A percentile compares a stretch with the other conserved stretches of the same genome.
Conservation (phyloP, 2,113 vertebrate genomes). For the Colinus virginianus region DNA sequence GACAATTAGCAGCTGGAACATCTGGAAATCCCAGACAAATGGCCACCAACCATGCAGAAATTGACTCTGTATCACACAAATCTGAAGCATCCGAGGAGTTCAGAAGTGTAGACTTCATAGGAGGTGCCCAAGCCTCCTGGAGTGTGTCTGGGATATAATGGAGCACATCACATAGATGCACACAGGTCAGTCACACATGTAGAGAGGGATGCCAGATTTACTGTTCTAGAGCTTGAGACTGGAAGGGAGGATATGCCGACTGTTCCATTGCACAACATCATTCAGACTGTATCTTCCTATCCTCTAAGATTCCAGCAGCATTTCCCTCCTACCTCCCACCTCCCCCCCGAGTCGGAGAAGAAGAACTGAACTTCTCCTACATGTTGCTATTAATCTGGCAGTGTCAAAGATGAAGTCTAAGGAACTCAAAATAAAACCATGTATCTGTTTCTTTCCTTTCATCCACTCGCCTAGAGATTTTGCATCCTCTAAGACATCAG, state of each 20-base stretch:
- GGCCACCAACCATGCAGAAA: constrained; percentile 48
- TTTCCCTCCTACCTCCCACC: background rate
- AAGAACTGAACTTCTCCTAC: background rate
- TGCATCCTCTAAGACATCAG: background rate
- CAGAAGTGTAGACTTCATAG: background rate
- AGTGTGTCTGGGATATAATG: background rate
- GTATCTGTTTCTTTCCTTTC: background rate
- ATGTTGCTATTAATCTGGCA: background rate
- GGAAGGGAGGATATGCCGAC: background rate
- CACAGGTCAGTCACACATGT: rapidly evolving
- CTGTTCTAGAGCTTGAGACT: background rate
- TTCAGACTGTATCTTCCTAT: background rate
- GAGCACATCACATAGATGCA: background rate
- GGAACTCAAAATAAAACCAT: background rate
- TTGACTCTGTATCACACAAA: background rate
- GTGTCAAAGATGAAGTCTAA: background rate
- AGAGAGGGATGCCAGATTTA: background rate
- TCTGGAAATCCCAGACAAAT: constrained; percentile 36
- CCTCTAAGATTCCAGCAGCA: background rate
- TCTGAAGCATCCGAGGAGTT: background rate
- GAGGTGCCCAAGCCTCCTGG: background rate
- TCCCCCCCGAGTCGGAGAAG: background rate
- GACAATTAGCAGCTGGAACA: constrained; percentile 43
- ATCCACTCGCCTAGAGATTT: background rate
- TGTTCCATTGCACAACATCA: rapidly evolving